Percentiles rank a stretch among this genome's conserved stretches.
Conservation (phyloP, 2,797 vertebrate species). For the Lacerta agilis region DNA sequence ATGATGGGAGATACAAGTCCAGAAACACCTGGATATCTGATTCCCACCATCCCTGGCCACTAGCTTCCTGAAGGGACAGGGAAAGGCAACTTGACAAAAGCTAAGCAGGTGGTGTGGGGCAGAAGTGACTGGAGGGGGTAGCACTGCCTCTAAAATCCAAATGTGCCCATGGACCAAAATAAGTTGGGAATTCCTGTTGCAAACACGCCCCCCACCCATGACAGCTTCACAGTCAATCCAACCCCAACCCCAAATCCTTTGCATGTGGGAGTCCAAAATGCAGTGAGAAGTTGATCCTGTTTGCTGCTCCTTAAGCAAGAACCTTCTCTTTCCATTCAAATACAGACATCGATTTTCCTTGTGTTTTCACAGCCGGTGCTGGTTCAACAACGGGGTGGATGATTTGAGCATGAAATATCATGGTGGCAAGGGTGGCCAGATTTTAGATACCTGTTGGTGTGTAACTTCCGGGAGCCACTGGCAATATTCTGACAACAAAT, state of each 20-base stretch:
- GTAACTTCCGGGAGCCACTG: conserved; percentile 92
- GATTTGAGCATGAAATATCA: background rate
- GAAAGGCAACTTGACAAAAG: background rate
- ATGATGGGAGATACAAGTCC: too few species aligned
- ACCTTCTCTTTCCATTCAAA: rapidly evolving
- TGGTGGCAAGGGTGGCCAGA: conserved; percentile 83
- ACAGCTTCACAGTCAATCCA: background rate
- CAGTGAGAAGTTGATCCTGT: background rate
- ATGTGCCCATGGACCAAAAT: too few species aligned
- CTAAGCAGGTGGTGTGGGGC: background rate
- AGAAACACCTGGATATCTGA: too few species aligned
- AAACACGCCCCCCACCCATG: too few species aligned
- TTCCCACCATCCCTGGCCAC: too few species aligned
- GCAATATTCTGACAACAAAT: conserved; percentile 85
- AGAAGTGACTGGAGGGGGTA: too few species aligned
- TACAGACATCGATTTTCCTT: background rate
- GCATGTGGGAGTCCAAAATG: background rate
- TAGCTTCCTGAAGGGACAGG: background rate
- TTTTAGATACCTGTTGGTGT: conserved; percentile 81
- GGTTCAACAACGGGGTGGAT: rapidly evolving
- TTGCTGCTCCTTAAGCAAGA: background rate
- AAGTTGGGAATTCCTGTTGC: too few species aligned
- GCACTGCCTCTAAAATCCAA: too few species aligned
- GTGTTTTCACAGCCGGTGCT: background rate
- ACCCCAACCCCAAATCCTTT: too few species aligned